These are phyloP conservation scores for Promerops cafer DNA, from an alignment of 2,113 vertebrate genomes.

Conservation along the genomic window DNA sequence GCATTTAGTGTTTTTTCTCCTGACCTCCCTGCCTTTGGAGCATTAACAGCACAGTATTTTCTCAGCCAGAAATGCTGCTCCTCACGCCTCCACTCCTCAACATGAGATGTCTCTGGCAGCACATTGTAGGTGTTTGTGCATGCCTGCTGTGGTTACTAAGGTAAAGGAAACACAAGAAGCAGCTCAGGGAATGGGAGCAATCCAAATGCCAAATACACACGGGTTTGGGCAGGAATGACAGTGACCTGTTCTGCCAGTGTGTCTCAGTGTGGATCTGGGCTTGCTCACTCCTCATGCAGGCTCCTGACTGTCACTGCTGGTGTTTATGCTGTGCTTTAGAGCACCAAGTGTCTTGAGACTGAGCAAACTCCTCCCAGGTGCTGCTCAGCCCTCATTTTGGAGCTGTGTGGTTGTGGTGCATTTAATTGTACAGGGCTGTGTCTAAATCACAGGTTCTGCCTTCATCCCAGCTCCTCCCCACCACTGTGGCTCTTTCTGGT, in stretches of 20 bases:
- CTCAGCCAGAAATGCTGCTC: not conserved
- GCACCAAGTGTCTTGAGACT: not conserved
- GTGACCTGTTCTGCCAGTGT: not conserved
- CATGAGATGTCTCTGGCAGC: not conserved
- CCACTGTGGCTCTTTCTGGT: not conserved
- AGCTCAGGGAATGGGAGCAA: not conserved
- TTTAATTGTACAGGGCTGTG: not conserved
- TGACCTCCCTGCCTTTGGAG: not conserved
- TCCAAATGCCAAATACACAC: not conserved
- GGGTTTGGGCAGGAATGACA: not conserved
- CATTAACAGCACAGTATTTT: not conserved
- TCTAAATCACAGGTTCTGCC: not conserved
- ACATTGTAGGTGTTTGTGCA: not conserved
- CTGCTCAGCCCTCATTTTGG: not conserved
- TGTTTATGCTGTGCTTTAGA: not conserved
- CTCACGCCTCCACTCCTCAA: not conserved
- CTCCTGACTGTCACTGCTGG: not conserved
- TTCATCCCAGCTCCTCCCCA: not conserved
- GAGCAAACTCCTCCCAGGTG: not conserved
- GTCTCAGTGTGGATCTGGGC: not conserved
- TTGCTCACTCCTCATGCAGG: not conserved
- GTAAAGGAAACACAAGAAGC: not conserved
- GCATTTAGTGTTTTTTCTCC: not conserved
- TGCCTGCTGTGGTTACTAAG: conserved; percentile 25
- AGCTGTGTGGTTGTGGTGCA: not conserved